A percentile compares a stretch with the other conserved stretches of the same genome.
Evolutionary conservation across 2,888 invertebrate genomes (phyloP).

Genomic region (Chelonus formosanus): DNA sequence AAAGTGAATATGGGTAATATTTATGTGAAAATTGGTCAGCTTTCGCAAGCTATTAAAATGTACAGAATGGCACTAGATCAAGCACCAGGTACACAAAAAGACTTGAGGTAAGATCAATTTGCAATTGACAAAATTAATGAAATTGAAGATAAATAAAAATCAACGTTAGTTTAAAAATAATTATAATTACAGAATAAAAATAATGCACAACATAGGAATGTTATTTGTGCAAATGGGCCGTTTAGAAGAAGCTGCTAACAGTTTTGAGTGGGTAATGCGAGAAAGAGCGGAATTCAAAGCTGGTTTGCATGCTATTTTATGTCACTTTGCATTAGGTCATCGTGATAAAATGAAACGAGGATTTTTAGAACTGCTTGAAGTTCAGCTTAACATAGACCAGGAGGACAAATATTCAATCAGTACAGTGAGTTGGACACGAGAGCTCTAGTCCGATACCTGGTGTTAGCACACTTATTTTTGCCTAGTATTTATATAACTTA

Average conservation of each 20-base stretch:
- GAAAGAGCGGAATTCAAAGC: constrained; percentile 89
- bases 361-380: constrained; percentile 88
- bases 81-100: constrained; percentile 91
- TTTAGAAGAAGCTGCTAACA: constrained; percentile 94
- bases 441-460: background rate
- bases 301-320: constrained; percentile 89
- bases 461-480: constrained; percentile 24
- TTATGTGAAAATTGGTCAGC: constrained; percentile 92
- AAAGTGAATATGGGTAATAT: constrained; percentile 99
- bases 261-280: constrained; percentile 98
- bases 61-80: constrained; percentile 99
- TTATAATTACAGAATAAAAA: constrained; percentile 77
- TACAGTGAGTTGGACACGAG: constrained; percentile 51
- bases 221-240: constrained; percentile 95
- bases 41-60: constrained; percentile 94
- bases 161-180: background rate
- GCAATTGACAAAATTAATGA: too few relatives aligned
- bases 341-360: constrained; percentile 92
- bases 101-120: constrained; percentile 73
- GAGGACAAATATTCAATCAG: constrained; percentile 70
- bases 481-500: constrained; percentile 9
- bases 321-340: constrained; percentile 89
- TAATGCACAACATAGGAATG: constrained; percentile 97
- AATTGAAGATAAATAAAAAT: too few relatives aligned
- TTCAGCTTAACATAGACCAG: constrained; percentile 84